Conservation (phyloP, 2,113 vertebrate genomes). For the Misgurnus anguillicaudatus region DNA sequence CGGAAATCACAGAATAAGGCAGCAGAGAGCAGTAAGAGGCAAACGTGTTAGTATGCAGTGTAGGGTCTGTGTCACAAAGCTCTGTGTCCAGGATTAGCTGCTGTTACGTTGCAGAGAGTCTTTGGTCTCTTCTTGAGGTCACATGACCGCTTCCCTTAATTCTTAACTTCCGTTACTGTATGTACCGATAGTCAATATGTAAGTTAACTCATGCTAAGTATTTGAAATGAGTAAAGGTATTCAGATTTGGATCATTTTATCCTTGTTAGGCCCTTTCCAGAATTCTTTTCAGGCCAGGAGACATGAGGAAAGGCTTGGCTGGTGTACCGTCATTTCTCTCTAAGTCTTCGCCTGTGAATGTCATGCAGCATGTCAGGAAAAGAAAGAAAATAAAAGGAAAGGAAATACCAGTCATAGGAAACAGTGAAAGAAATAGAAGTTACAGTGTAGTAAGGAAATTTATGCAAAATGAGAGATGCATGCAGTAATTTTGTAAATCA, state of each 20-base stretch:
- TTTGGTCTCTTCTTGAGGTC: slow-evolving; percentile 30
- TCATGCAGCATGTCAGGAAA: neutral
- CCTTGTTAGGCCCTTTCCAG: slow-evolving; percentile 78
- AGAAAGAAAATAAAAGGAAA: too few species aligned
- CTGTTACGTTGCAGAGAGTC: slow-evolving; percentile 43
- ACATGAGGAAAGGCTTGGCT: slow-evolving; percentile 88
- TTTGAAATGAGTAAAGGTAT: slow-evolving; percentile 16
- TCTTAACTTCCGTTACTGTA: slow-evolving; percentile 14
- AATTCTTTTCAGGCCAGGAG: slow-evolving; percentile 83
- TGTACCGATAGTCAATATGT: neutral
- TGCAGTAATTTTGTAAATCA: too few species aligned
- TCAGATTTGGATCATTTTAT: neutral
- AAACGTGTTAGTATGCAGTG: slow-evolving; percentile 6
- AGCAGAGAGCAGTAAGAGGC: slow-evolving; percentile 39
- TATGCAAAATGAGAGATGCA: neutral
- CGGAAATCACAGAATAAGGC: slow-evolving; percentile 33
- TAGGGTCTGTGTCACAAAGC: slow-evolving; percentile 15
- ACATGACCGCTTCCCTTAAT: slow-evolving; percentile 1
- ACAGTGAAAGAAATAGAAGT: neutral
- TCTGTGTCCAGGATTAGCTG: neutral
- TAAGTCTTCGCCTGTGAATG: slow-evolving; percentile 85
- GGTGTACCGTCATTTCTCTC: slow-evolving; percentile 89
- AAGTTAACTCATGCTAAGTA: slow-evolving; percentile 38
- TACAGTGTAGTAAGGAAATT: neutral
- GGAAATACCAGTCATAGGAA: neutral